phyloP scores from a whole-genome alignment of 1,140 invertebrate species.

The Bombus consobrinus region DNA sequence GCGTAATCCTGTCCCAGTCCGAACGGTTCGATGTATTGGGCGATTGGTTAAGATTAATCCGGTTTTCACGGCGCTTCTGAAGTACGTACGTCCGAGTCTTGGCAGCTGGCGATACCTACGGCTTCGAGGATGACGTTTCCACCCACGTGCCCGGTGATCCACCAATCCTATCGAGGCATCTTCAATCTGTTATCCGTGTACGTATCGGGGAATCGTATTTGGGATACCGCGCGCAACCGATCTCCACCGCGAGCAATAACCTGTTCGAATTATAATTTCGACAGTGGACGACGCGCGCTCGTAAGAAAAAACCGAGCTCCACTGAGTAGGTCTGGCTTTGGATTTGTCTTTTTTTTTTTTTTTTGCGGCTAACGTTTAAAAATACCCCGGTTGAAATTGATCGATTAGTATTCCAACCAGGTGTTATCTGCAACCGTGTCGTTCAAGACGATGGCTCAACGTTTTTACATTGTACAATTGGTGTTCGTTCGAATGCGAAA shows the following conservation, averaged over 20 bases:
- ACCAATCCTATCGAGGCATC: conserved; percentile 44
- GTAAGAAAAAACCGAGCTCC: not conserved
- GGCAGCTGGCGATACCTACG: conserved; percentile 41
- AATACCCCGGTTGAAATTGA: conserved; percentile 24
- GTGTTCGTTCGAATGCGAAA: not conserved
- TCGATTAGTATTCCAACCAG: conserved; percentile 8
- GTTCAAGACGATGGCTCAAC: not conserved
- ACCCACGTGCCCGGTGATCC: conserved; percentile 59
- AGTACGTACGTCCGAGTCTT: conserved; percentile 40
- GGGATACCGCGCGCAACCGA: conserved; percentile 1
- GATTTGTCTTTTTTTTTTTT: not conserved
- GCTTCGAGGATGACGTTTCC: conserved; percentile 58
- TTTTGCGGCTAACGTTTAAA: not conserved
- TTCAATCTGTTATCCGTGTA: conserved; percentile 38
- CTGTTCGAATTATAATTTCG: conserved; percentile 32
- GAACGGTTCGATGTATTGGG: not conserved
- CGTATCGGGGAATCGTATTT: conserved; percentile 31
- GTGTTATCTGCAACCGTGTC: not conserved
- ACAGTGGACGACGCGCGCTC: not conserved
- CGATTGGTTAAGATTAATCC: conserved; percentile 53
- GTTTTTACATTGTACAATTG: not conserved
- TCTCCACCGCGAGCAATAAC: conserved; percentile 13
- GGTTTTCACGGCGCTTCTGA: conserved; percentile 62
- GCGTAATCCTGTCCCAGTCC: conserved; percentile 51
- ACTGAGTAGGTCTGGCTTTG: not conserved